A percentile compares a stretch with the other conserved stretches of the same genome.
phyloP scores from a whole-genome alignment of 2,113 vertebrate species.

The Kryptolebias marmoratus region DNA sequence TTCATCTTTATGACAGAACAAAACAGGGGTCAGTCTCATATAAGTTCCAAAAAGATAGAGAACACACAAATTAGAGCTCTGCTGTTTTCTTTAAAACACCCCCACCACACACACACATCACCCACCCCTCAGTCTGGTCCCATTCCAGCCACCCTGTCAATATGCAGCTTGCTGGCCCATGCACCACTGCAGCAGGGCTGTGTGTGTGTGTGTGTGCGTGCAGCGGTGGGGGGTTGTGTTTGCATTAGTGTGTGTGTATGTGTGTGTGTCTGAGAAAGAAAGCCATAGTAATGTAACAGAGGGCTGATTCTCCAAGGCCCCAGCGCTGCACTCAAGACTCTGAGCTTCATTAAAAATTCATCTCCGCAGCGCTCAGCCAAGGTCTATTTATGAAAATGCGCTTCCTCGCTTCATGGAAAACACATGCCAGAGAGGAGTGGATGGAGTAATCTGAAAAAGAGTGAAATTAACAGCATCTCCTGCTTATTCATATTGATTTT shows the following conservation, averaged over 20 bases:
- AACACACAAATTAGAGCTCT: conserved; percentile 37
- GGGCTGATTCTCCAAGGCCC: conserved; percentile 88
- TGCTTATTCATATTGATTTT: conserved; percentile 33
- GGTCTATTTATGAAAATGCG: conserved; percentile 98
- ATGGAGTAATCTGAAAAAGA: conserved; percentile 71
- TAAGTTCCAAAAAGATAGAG: conserved; percentile 43
- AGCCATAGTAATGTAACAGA: conserved; percentile 87
- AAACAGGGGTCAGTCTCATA: conserved; percentile 48
- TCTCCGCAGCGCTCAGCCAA: conserved; percentile 89
- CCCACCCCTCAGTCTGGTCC: conserved; percentile 45
- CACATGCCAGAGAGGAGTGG: conserved; percentile 74
- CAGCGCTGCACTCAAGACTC: conserved; percentile 92
- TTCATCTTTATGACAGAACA: conserved; percentile 35
- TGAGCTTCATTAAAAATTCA: conserved; percentile 95
- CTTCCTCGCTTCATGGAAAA: conserved; percentile 87
- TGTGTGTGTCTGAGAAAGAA: conserved; percentile 47
- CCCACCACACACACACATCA: conserved; percentile 5
- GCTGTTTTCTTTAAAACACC: conserved; percentile 15
- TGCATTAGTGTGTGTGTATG: conserved; percentile 49
- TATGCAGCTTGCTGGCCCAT: conserved; percentile 49
- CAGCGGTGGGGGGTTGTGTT: conserved; percentile 38
- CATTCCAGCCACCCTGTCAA: conserved; percentile 56
- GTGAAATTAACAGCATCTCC: conserved; percentile 68
- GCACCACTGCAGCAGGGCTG: conserved; percentile 51
- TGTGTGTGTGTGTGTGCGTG: conserved; percentile 58